Evolutionary conservation across 2,888 invertebrate species (phyloP).

Genomic region (Macrosiphum euphorbiae): DNA sequence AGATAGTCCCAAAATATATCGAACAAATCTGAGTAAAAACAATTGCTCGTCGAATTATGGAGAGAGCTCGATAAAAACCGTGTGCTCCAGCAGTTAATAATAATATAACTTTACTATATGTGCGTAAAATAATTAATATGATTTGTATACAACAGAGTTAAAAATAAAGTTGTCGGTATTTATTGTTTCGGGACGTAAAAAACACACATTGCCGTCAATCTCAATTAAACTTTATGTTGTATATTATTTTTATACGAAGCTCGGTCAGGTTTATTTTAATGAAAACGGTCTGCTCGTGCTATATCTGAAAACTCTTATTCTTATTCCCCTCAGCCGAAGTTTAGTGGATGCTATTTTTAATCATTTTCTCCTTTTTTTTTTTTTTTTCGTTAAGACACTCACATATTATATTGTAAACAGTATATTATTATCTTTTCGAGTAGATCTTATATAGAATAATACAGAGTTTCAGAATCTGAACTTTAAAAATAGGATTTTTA

Average conservation of each 20-base stretch:
- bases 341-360: background rate
- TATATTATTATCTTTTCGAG: background rate
- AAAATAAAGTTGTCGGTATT: background rate
- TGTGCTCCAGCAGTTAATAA: background rate
- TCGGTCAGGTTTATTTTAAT: background rate
- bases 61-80: background rate
- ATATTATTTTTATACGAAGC: background rate
- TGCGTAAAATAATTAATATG: background rate
- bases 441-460: background rate
- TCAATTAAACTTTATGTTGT: background rate
- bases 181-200: background rate
- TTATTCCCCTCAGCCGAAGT: background rate
- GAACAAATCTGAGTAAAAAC: background rate
- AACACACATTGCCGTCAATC: background rate
- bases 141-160: background rate
- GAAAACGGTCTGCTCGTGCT: background rate
- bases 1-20: background rate
- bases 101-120: background rate
- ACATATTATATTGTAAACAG: background rate
- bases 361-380: background rate
- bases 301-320: constrained; percentile 8
- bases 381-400: background rate
- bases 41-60: background rate
- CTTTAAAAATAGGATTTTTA: background rate
- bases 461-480: background rate